These are phyloP conservation scores for Zelostemma sp. DNA, from an alignment of 1,140 invertebrate genomes.

Conservation along the genomic window DNA sequence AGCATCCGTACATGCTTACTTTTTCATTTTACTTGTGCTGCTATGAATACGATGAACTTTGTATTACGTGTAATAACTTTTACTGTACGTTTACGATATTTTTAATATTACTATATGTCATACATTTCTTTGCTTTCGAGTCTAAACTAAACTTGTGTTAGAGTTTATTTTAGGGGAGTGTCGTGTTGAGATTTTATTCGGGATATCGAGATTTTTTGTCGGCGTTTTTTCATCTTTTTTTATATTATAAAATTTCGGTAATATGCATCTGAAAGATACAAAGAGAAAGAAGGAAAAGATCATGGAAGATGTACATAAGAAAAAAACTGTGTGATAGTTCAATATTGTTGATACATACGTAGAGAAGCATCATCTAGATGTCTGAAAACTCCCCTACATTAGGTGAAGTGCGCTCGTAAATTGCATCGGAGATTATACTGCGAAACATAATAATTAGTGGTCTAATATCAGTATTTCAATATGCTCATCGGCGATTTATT, in stretches of 20 bases:
- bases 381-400: conserved; percentile 32
- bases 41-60: not conserved
- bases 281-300: not conserved
- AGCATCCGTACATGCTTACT: not conserved
- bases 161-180: conserved; percentile 47
- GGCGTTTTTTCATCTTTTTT: conserved; percentile 11
- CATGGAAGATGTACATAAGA: not conserved
- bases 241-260: not conserved
- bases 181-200: conserved; percentile 38
- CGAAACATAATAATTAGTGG: conserved; percentile 57
- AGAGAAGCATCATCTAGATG: conserved; percentile 4
- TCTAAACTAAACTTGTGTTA: conserved; percentile 54
- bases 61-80: conserved; percentile 15
- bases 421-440: conserved; percentile 54
- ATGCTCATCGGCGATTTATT: conserved; percentile 64
- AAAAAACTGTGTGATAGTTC: conserved; percentile 5
- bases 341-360: conserved; percentile 10
- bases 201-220: conserved; percentile 37
- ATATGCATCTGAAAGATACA: not conserved
- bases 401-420: conserved; percentile 40
- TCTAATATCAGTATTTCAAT: conserved; percentile 67
- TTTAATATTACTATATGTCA: conserved; percentile 49
- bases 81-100: conserved; percentile 53
- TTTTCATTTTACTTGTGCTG: not conserved
- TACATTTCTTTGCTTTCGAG: conserved; percentile 56